phyloP scores from a whole-genome alignment of 2,888 invertebrate species.

The Lingula anatina region DNA sequence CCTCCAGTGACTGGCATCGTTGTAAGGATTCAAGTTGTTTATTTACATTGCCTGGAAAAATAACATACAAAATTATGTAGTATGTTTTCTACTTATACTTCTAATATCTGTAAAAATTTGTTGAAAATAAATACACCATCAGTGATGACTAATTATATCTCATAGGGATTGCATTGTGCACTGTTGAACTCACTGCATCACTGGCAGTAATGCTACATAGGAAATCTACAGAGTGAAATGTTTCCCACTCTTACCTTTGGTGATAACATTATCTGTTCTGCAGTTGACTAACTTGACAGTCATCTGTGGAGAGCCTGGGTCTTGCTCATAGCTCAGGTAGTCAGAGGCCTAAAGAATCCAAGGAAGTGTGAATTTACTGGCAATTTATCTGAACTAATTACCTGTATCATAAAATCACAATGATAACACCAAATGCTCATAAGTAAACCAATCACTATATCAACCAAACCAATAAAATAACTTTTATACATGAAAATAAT shows the following conservation, averaged over 20 bases:
- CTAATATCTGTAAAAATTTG: too few species aligned
- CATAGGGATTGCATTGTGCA: too few species aligned
- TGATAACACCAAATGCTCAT: too few species aligned
- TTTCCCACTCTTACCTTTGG: conserved; percentile 26
- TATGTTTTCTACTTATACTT: neutral
- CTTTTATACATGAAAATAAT: too few species aligned
- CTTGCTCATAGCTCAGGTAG: conserved; percentile 2
- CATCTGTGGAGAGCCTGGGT: neutral
- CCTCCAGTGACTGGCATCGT: conserved; percentile 48
- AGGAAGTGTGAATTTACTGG: neutral
- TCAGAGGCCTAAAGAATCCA: neutral
- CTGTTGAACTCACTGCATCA: too few species aligned
- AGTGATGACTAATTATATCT: too few species aligned
- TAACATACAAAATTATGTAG: conserved; percentile 7
- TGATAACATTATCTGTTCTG: conserved; percentile 22
- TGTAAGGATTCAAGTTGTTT: conserved; percentile 42
- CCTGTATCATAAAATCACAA: too few species aligned
- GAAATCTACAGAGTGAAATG: too few species aligned
- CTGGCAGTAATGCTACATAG: too few species aligned
- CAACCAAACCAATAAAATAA: too few species aligned
- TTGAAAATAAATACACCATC: too few species aligned
- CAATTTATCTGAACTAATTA: neutral
- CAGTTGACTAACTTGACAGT: conserved; percentile 26
- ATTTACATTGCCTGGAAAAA: conserved; percentile 29
- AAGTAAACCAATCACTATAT: too few species aligned